phyloP scores from a whole-genome alignment of 2,888 invertebrate species.

The Tanypteryx hageni region DNA sequence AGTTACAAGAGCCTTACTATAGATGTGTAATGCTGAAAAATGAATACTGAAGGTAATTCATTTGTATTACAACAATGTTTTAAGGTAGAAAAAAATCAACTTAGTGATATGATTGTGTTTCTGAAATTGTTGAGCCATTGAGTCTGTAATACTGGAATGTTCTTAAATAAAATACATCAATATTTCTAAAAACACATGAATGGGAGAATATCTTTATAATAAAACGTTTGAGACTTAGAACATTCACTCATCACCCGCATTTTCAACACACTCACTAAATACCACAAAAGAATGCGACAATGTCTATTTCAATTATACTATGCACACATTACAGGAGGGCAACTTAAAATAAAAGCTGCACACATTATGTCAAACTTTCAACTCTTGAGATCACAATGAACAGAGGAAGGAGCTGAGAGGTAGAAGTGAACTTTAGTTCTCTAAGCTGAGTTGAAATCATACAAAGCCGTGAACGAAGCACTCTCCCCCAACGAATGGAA shows the following conservation, averaged over 20 bases:
- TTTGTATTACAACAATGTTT: not conserved
- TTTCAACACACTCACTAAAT: conserved; percentile 61
- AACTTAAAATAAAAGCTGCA: conserved; percentile 54
- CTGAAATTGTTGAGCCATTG: conserved; percentile 16
- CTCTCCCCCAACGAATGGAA: conserved; percentile 41
- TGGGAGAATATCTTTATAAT: conserved; percentile 51
- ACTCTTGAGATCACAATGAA: conserved; percentile 62
- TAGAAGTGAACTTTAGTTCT: conserved; percentile 58
- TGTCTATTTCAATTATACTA: conserved; percentile 38
- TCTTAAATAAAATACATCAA: conserved; percentile 63
- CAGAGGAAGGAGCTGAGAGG: conserved; percentile 60
- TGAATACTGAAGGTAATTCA: conserved; percentile 62
- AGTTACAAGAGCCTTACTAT: not conserved
- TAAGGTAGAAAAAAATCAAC: conserved; percentile 49
- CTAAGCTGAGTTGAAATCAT: conserved; percentile 50
- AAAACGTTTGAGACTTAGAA: conserved; percentile 56
- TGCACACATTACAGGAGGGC: conserved; percentile 54
- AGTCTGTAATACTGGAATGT: conserved; percentile 58
- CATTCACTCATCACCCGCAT: conserved; percentile 64
- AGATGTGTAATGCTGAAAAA: conserved; percentile 61
- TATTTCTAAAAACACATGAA: conserved; percentile 51
- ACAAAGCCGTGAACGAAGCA: conserved; percentile 46
- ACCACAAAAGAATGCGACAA: conserved; percentile 64
- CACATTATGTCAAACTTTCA: conserved; percentile 46
- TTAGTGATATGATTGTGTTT: conserved; percentile 25